phyloP scores from a whole-genome alignment of 1,140 invertebrate genomes.

The Marisa cornuarietis region DNA sequence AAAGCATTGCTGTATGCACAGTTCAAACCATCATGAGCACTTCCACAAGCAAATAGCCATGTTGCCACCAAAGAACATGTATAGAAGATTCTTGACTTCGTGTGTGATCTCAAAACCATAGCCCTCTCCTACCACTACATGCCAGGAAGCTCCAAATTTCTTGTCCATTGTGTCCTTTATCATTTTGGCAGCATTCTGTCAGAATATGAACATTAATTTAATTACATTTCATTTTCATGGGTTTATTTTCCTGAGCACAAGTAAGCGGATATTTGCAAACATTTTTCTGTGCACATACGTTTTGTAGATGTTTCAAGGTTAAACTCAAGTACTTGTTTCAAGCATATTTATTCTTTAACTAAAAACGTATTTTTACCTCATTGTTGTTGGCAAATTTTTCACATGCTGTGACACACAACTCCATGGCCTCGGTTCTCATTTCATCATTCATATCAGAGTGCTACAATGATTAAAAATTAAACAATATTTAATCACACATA shows the following conservation, averaged over 20 bases:
- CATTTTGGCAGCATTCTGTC: constrained; percentile 81
- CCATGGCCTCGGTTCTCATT: constrained; percentile 87
- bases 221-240: too few species aligned
- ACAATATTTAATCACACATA: too few species aligned
- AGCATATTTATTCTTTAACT: neutral
- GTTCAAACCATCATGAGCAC: constrained; percentile 70
- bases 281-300: too few species aligned
- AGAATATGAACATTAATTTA: too few species aligned
- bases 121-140: constrained; percentile 91
- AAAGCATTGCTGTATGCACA: too few species aligned
- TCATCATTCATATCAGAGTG: constrained; percentile 89
- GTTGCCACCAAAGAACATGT: constrained; percentile 93
- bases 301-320: too few species aligned
- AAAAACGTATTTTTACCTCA: constrained; percentile 70
- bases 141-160: constrained; percentile 92
- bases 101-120: constrained; percentile 93
- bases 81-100: constrained; percentile 87
- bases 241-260: too few species aligned
- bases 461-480: constrained; percentile 35
- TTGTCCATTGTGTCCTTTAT: constrained; percentile 95
- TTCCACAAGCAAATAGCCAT: constrained; percentile 91
- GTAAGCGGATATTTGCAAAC: too few species aligned
- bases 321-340: too few species aligned
- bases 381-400: constrained; percentile 89
- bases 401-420: constrained; percentile 88